Evolutionary conservation across 2,797 vertebrate genomes (phyloP), one percentile per base, ranked within the genome.

Genomic region (Alauda arvensis): DNA sequence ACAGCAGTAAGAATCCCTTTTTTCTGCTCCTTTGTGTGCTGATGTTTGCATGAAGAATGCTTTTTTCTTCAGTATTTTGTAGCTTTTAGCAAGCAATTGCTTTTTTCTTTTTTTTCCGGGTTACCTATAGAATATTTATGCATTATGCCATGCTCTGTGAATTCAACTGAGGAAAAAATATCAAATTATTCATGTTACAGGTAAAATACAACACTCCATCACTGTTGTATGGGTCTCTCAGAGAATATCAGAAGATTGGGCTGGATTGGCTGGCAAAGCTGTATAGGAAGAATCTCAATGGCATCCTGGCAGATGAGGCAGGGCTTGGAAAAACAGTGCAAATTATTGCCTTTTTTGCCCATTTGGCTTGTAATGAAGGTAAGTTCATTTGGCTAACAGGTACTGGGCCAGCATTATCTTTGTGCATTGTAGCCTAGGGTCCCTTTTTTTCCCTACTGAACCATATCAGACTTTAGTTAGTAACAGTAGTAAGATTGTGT

Each of bases 241-340:
- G 98, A 88, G 98, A 99, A 53, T 99, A 99, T 94, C 98, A 99
- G 88, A 98, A 98, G 90, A 98, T 98, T 51, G 98, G 98, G 39
- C 97, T 99, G 48, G 98, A 99, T 78, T 99, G 98, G 98, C 90
- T 99, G 75, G 96, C 97, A 65, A 98, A 97, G 69, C 97, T 99
- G 40, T 96, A 98, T 94, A 98, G 98, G 92, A 99, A 98, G 93
- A 98, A 98, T 76, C 98, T 99, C 60, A 99, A 99, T 31, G 98
- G 98, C 65, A 98, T 99, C 93, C 94, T 99, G 59, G 98, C 98
- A 29, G 98, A 99, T 83, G 98, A 99, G 92, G 97, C 98, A 0
- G 98, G 98, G 16, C 98, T 99, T 52, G 98, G 98, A 66, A 99
- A 99, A 95, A 99, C 98, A 0, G 97, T 99, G 23, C 98, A 99